Evolutionary conservation across 2,888 invertebrate species (phyloP).

Genomic region (Tenthredo notha): DNA sequence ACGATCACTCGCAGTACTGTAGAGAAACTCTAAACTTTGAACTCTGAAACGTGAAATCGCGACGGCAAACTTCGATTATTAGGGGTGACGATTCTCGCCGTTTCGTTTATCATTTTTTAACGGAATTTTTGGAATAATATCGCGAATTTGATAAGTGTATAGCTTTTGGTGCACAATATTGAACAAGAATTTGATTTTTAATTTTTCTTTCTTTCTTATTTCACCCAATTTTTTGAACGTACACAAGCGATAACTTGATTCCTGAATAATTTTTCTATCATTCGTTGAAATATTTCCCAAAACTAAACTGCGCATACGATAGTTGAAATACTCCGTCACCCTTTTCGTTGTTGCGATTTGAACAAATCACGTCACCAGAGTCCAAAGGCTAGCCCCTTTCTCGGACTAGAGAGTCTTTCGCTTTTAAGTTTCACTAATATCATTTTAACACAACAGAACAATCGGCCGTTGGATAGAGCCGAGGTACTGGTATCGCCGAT

Average conservation of each 20-base stretch:
- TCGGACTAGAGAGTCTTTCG: constrained; percentile 15
- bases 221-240: not conserved
- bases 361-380: constrained; percentile 37
- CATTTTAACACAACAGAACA: constrained; percentile 43
- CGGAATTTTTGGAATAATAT: constrained; percentile 12
- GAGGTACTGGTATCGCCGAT: not conserved
- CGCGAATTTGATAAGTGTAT: not conserved
- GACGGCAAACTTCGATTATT: constrained; percentile 21
- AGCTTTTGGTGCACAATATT: not conserved
- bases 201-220: not conserved
- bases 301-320: not conserved
- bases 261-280: not conserved
- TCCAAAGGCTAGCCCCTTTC: constrained; percentile 3
- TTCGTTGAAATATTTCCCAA: not conserved
- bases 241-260: constrained; percentile 11
- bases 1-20: constrained; percentile 22
- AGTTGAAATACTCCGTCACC: not conserved
- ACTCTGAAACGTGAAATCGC: constrained; percentile 36
- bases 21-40: constrained; percentile 36
- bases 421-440: constrained; percentile 34
- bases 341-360: not conserved
- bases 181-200: not conserved
- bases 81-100: not conserved
- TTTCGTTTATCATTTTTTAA: not conserved
- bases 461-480: not conserved